Percentiles rank a stretch among this genome's conserved stretches.
These are phyloP conservation scores for Myodes glareolus DNA, from an alignment of 2,113 vertebrate species.

Conservation along the genomic window DNA sequence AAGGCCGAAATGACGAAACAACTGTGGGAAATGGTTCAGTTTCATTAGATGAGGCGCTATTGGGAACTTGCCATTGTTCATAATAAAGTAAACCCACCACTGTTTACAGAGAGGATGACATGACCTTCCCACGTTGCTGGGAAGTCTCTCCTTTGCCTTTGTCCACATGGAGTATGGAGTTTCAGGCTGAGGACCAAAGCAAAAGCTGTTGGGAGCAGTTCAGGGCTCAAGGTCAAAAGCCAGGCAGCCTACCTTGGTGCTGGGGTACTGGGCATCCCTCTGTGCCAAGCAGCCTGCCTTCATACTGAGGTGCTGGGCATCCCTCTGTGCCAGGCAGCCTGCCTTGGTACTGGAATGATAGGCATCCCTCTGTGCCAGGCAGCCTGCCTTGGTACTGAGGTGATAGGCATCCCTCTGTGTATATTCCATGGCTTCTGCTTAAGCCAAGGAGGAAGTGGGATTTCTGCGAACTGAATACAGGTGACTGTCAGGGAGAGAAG, in stretches of 20 bases:
- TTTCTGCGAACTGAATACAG: background rate
- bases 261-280: rapidly evolving
- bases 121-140: background rate
- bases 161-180: background rate
- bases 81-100: background rate
- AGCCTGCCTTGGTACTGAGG: background rate
- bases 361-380: too few species aligned
- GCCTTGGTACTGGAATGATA: too few species aligned
- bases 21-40: background rate
- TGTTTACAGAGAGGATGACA: background rate
- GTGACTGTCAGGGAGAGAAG: background rate
- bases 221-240: background rate
- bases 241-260: background rate
- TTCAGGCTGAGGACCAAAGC: background rate
- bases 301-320: too few species aligned
- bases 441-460: background rate
- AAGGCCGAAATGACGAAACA: background rate
- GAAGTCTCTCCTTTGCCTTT: background rate
- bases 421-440: background rate
- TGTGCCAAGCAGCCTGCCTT: too few species aligned
- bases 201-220: background rate
- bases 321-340: too few species aligned
- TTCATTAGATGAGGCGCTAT: background rate
- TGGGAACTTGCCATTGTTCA: background rate
- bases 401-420: background rate